A percentile compares a stretch with the other conserved stretches of the same genome.
These are phyloP conservation scores for Sisor rabdophorus DNA, from an alignment of 2,113 vertebrate genomes.

Conservation along the genomic window DNA sequence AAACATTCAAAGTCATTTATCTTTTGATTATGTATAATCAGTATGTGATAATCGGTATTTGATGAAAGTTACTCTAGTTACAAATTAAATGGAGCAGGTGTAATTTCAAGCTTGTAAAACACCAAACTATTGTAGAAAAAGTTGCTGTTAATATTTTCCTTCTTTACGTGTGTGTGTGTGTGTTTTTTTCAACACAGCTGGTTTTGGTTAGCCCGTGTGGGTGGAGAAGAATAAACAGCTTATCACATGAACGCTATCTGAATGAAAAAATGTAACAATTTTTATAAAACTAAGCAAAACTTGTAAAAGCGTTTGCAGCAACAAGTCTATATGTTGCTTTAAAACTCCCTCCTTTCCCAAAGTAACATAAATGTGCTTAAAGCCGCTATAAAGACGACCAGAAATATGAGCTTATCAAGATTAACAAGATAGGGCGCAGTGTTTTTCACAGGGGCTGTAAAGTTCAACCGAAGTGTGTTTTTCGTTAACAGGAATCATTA, in stretches of 20 bases:
- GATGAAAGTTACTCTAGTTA: not conserved
- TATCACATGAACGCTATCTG: not conserved
- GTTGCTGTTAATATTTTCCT: not conserved
- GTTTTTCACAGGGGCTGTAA: not conserved
- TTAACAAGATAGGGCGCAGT: not conserved
- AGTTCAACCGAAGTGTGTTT: not conserved
- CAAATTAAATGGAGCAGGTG: not conserved
- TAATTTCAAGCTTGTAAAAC: not conserved
- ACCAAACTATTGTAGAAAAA: too few relatives aligned
- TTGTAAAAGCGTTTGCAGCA: not conserved
- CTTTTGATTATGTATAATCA: not conserved
- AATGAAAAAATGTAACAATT: not conserved
- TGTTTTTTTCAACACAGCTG: not conserved
- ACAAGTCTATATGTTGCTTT: not conserved
- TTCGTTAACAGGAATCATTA: not conserved
- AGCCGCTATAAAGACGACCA: not conserved
- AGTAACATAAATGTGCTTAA: not conserved
- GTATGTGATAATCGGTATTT: not conserved
- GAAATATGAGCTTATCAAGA: conserved; percentile 4
- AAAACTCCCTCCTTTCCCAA: not conserved
- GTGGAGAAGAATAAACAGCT: not conserved
- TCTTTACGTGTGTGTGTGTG: too few relatives aligned
- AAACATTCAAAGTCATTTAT: too few relatives aligned
- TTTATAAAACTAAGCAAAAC: not conserved
- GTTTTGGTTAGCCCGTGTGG: not conserved